Conservation (phyloP, 2,113 vertebrate genomes). For the Onychorhynchus coronatus region DNA sequence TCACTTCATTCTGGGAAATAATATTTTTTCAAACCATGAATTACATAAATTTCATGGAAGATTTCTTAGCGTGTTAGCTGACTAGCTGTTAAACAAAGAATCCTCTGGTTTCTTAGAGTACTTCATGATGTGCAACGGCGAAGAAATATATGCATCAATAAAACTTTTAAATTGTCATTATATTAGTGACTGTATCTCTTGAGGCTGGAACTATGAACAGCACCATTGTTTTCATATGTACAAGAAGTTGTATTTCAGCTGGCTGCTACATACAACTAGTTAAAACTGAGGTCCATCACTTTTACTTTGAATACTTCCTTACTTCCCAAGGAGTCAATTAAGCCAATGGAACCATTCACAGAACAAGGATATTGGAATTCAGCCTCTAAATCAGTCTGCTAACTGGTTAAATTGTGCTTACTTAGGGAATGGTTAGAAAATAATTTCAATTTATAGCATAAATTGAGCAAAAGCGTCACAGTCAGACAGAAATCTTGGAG, state of each 20-base stretch:
- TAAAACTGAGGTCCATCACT: neutral
- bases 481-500: neutral
- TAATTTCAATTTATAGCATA: neutral
- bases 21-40: neutral
- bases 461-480: constrained; percentile 1
- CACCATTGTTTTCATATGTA: neutral
- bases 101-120: neutral
- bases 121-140: neutral
- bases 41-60: neutral
- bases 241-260: neutral
- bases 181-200: neutral
- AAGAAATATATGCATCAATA: constrained; percentile 3
- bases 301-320: neutral
- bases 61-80: neutral
- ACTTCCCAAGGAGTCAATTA: constrained; percentile 1
- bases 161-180: constrained; percentile 9
- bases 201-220: neutral
- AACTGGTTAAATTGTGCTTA: neutral
- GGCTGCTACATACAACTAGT: neutral
- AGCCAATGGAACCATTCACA: constrained; percentile 11
- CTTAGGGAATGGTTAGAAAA: neutral
- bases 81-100: neutral
- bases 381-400: neutral
- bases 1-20: neutral
- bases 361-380: neutral